Conservation (phyloP, 2,113 vertebrate genomes). For the Carassius auratus region DNA sequence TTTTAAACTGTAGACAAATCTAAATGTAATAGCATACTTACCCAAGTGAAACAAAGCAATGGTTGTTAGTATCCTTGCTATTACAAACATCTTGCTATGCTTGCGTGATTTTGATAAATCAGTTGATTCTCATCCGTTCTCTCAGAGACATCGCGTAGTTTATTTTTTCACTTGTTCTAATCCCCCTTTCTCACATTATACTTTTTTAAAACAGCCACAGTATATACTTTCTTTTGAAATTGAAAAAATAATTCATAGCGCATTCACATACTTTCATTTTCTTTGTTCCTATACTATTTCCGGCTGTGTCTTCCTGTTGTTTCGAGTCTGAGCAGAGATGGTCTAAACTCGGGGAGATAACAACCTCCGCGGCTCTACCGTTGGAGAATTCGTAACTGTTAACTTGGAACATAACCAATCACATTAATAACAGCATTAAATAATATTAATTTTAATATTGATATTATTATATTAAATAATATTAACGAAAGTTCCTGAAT, state of each 20-base stretch:
- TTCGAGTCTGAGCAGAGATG: background rate
- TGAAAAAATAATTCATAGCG: background rate
- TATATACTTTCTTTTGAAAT: background rate
- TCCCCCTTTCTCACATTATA: background rate
- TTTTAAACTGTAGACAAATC: background rate
- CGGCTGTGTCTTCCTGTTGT: background rate
- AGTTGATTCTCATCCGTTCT: background rate
- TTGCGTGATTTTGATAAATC: background rate
- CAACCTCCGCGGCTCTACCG: background rate
- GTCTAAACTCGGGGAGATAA: background rate
- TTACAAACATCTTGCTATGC: background rate
- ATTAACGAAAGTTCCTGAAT: too few relatives aligned
- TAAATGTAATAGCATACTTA: background rate
- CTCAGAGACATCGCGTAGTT: background rate
- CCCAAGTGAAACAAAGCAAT: background rate
- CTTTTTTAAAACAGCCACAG: background rate
- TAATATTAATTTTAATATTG: too few relatives aligned
- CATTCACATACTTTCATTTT: background rate
- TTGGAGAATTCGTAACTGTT: background rate
- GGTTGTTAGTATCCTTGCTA: background rate
- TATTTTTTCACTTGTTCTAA: background rate
- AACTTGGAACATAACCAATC: too few relatives aligned
- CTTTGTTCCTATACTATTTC: background rate
- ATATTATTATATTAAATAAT: too few relatives aligned
- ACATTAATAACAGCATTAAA: too few relatives aligned